Evolutionary conservation across 2,113 vertebrate genomes (phyloP).

Genomic region (Ammospiza caudacuta): DNA sequence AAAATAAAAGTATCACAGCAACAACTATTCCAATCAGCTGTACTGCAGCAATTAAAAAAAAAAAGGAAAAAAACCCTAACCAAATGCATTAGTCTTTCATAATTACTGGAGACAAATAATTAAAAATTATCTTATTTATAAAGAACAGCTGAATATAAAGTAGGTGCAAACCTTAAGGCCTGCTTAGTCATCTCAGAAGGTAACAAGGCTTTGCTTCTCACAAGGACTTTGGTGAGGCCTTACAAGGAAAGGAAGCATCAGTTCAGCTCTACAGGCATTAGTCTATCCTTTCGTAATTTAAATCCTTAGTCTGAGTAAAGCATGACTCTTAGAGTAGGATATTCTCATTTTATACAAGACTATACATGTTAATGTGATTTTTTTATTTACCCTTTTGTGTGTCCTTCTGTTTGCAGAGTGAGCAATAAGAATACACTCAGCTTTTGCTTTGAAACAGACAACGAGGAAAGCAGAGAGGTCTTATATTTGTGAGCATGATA

Average conservation of each 20-base stretch:
- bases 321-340: neutral
- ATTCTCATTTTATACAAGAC: neutral
- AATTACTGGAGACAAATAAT: neutral
- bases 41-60: neutral
- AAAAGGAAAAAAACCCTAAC: accelerated
- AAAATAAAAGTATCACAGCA: neutral
- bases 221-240: neutral
- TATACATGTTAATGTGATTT: neutral
- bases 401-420: neutral
- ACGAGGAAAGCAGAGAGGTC: neutral
- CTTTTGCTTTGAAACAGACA: neutral
- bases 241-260: neutral
- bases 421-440: neutral
- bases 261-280: neutral
- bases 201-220: neutral
- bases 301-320: neutral
- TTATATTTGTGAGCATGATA: neutral
- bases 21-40: neutral
- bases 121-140: neutral
- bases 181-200: neutral
- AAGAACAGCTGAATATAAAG: neutral
- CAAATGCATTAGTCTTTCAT: neutral
- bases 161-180: neutral
- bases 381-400: neutral
- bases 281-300: neutral